A percentile compares a stretch with the other conserved stretches of the same genome.
Conservation (phyloP, 2,113 vertebrate genomes). For the Holacanthus passer region DNA sequence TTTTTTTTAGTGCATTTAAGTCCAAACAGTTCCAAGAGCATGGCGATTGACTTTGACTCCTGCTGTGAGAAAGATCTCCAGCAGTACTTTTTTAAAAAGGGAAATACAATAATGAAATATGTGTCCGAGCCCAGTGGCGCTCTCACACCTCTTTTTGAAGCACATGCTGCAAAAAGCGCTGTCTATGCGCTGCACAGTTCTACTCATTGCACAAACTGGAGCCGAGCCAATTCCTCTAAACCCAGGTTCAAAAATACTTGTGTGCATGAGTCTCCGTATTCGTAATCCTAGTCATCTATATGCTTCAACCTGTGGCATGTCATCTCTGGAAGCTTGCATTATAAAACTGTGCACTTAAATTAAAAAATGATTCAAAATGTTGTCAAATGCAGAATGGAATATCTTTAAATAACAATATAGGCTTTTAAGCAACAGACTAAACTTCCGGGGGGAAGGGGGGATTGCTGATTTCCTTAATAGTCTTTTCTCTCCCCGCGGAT, state of each 20-base stretch:
- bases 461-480: constrained; percentile 81
- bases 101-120: constrained; percentile 90
- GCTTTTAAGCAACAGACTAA: constrained; percentile 89
- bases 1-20: constrained; percentile 92
- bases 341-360: constrained; percentile 93
- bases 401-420: constrained; percentile 86
- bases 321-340: constrained; percentile 87
- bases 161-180: constrained; percentile 94
- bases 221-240: constrained; percentile 88
- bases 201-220: constrained; percentile 86
- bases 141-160: constrained; percentile 91
- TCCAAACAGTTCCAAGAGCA: constrained; percentile 91
- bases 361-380: constrained; percentile 91
- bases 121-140: constrained; percentile 86
- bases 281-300: constrained; percentile 88
- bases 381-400: constrained; percentile 90
- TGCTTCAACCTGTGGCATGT: constrained; percentile 81
- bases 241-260: constrained; percentile 90
- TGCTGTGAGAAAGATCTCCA: too few species aligned
- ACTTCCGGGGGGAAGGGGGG: constrained; percentile 84
- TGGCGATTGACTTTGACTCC: constrained; percentile 87
- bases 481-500: constrained; percentile 77
- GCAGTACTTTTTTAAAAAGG: constrained; percentile 91
- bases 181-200: constrained; percentile 88
- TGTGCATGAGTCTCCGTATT: constrained; percentile 87